Conservation (phyloP, 2,113 vertebrate species). For the Psilopsiagon aurifrons region DNA sequence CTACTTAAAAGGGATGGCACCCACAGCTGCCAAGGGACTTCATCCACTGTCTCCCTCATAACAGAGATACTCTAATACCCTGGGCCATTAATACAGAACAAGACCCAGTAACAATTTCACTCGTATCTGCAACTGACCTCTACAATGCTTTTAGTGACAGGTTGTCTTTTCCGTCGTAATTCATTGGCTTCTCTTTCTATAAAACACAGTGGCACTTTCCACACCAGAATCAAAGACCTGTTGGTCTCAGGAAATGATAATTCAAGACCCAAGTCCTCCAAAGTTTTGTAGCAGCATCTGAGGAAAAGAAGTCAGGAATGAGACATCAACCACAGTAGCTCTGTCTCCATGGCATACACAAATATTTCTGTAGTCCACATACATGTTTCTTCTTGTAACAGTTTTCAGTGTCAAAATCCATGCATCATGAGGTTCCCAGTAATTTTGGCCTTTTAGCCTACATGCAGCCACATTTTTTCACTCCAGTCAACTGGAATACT, state of each 20-base stretch:
- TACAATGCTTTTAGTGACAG: constrained; percentile 86
- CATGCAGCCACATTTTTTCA: background rate
- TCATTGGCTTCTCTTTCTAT: constrained; percentile 91
- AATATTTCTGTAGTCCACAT: background rate
- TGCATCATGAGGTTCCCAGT: background rate
- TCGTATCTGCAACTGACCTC: constrained; percentile 78
- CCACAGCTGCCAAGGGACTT: background rate
- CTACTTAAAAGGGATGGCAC: background rate
- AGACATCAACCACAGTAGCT: background rate
- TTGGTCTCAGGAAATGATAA: constrained; percentile 80
- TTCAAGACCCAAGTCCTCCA: constrained; percentile 86
- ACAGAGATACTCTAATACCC: background rate
- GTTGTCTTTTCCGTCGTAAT: constrained; percentile 82
- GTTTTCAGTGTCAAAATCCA: background rate
- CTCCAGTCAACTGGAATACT: background rate
- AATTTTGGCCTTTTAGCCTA: constrained; percentile 4
- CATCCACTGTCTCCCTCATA: background rate
- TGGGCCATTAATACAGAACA: background rate
- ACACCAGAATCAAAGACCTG: constrained; percentile 77
- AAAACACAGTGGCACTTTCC: constrained; percentile 90
- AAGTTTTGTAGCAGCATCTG: constrained; percentile 84
- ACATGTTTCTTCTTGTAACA: background rate
- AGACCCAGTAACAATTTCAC: background rate
- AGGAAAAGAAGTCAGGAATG: background rate
- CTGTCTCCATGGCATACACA: background rate